Conservation (phyloP, 2,888 invertebrate species). For the Scelioninae gen. 1 region DNA sequence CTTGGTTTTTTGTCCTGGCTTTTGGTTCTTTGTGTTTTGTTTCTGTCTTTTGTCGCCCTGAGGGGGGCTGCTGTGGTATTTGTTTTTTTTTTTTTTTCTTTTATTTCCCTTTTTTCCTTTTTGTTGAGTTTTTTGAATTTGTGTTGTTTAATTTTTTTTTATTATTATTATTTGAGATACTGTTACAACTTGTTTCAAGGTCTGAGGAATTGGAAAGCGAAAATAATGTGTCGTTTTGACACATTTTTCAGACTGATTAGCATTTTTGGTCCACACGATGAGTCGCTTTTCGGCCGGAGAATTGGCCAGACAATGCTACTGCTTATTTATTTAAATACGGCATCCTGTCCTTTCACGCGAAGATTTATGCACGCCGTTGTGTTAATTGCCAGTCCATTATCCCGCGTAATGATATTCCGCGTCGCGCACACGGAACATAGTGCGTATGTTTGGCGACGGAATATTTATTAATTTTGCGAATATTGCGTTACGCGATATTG, state of each 20-base stretch:
- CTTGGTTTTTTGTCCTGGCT: no score
- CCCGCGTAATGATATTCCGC: conserved; percentile 83
- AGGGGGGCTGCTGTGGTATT: no score
- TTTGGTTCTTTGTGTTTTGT: no score
- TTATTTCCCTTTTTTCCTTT: no score
- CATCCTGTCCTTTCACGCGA: conserved; percentile 84
- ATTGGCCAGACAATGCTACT: conserved; percentile 80
- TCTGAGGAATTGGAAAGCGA: no score
- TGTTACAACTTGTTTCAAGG: no score
- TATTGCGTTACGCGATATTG: conserved; percentile 61
- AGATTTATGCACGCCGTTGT: conserved; percentile 83
- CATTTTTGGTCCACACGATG: conserved; percentile 35
- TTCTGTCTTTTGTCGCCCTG: no score
- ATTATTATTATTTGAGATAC: no score
- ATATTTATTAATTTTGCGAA: conserved; percentile 71
- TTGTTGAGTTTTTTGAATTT: no score
- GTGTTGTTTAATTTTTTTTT: no score
- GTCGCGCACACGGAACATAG: conserved; percentile 70
- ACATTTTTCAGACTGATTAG: conserved; percentile 38
- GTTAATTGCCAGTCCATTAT: conserved; percentile 84
- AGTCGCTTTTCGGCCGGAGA: conserved; percentile 55
- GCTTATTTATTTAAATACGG: conserved; percentile 84
- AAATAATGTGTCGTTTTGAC: no score
- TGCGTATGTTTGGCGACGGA: conserved; percentile 69
- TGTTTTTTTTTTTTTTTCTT: no score